Conservation (phyloP, 2,797 vertebrate genomes). For the Neostethus bicornis region DNA sequence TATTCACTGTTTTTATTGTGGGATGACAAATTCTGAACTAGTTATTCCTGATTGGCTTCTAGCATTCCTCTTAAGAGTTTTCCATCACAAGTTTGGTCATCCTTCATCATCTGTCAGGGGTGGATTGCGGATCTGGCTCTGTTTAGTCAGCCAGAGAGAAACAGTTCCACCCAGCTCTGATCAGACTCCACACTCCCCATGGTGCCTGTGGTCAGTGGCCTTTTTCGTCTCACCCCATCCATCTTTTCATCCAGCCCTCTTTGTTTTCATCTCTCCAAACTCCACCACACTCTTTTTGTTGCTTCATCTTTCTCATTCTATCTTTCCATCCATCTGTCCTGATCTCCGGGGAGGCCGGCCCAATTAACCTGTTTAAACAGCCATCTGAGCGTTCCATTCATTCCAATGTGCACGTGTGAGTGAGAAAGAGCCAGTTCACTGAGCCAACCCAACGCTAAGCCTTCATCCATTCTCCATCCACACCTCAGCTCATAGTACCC, state of each 20-base stretch:
- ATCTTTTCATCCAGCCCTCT: slow-evolving; percentile 48
- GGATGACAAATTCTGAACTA: too few species aligned
- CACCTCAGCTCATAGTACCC: slow-evolving; percentile 21
- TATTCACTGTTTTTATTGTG: too few species aligned
- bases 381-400: slow-evolving; percentile 77
- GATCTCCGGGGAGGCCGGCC: slow-evolving; percentile 69
- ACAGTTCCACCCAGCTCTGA: slow-evolving; percentile 56
- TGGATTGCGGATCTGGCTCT: slow-evolving; percentile 50
- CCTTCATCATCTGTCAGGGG: slow-evolving; percentile 38
- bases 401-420: slow-evolving; percentile 60
- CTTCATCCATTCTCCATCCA: slow-evolving; percentile 31
- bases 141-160: slow-evolving; percentile 38
- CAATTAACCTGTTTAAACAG: slow-evolving; percentile 83
- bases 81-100: slow-evolving; percentile 49
- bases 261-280: slow-evolving; percentile 51
- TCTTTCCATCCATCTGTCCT: slow-evolving; percentile 71
- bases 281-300: slow-evolving; percentile 46
- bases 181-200: slow-evolving; percentile 55
- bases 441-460: slow-evolving; percentile 59
- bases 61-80: slow-evolving; percentile 46
- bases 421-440: slow-evolving; percentile 60
- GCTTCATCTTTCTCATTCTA: slow-evolving; percentile 47
- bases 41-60: slow-evolving; percentile 30
- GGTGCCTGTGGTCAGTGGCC: slow-evolving; percentile 63
- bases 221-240: slow-evolving; percentile 47